A percentile compares a stretch with the other conserved stretches of the same genome.
Evolutionary conservation across 1,140 invertebrate genomes (phyloP).

Genomic region (Zaprionus tsacasi): DNA sequence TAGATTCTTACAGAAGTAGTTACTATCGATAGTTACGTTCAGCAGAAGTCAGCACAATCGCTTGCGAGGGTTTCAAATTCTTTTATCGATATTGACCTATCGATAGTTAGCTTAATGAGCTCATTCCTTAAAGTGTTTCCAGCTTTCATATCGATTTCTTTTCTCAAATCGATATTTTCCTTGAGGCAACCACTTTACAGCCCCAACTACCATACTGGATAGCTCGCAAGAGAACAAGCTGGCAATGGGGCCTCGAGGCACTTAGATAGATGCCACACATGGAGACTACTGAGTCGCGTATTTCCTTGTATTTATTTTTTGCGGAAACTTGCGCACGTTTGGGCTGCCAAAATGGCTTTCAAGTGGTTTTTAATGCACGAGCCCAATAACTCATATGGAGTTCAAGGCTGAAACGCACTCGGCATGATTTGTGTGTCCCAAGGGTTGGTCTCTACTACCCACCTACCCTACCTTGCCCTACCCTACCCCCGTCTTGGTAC

Average conservation of each 20-base stretch:
- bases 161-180: not conserved
- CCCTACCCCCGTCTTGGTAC: constrained; percentile 83
- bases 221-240: not conserved
- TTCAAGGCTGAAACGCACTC: constrained; percentile 61
- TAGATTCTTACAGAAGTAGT: too few relatives aligned
- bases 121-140: not conserved
- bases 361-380: constrained; percentile 40
- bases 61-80: not conserved
- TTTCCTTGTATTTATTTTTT: constrained; percentile 27
- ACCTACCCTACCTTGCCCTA: not conserved
- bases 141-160: not conserved
- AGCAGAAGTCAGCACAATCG: not conserved
- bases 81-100: not conserved
- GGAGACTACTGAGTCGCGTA: constrained; percentile 8
- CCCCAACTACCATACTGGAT: not conserved
- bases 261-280: constrained; percentile 22
- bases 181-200: not conserved
- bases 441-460: not conserved
- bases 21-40: not conserved
- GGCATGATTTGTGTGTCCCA: constrained; percentile 46
- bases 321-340: constrained; percentile 47
- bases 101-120: not conserved
- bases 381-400: constrained; percentile 57
- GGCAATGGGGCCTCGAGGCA: not conserved
- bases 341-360: constrained; percentile 68